Evolutionary conservation across 2,888 invertebrate species (phyloP), one percentile per base, ranked within the genome.

Genomic region (Monopis laevigella): DNA sequence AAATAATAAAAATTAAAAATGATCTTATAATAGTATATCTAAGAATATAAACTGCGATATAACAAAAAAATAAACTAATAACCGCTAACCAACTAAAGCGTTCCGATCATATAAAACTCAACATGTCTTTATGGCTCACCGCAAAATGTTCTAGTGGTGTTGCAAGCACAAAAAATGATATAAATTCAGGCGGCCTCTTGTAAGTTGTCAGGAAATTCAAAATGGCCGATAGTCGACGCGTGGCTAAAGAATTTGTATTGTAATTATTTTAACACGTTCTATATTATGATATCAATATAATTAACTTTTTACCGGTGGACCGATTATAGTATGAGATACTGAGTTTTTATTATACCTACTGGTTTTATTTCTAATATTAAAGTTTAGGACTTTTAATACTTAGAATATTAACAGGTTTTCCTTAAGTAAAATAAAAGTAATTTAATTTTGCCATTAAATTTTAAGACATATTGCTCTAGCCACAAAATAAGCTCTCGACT

Each of bases 81-180:
- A 52, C 50, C 42, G 41, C 53, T 43, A 44, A 51, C 51, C 51
- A 44, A 50, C 51, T 49, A 47, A 54, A 54, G 51, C 45, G 47
- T 47, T 48, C 41, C 39, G 41, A 50, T 49, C 44, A 34, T 30
- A 45, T 39, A 49, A 48, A 51, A 54, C 47, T 48, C 53, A 57
- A 56, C 55, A 51, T 51, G 48, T 56, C 49, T 57, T 54, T 52
- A 58, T 38, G 38, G 48, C 45, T 27, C 42, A 50, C 62, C 59
- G 48, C 58, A 59, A 54, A 54, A 50, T 45, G 48, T 43, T 44
- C 45, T 50, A 48, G 51, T 55, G 56, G 51, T 55, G 55, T 52
- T 59, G 52, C 54, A 40, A 46, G 41, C 39, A 48, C 48, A 58
- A 62, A 64, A 64, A 59, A 54, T 24, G 30, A 39, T 43, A 48